phyloP scores from a whole-genome alignment of 2,888 invertebrate species.

The Antitype chi region DNA sequence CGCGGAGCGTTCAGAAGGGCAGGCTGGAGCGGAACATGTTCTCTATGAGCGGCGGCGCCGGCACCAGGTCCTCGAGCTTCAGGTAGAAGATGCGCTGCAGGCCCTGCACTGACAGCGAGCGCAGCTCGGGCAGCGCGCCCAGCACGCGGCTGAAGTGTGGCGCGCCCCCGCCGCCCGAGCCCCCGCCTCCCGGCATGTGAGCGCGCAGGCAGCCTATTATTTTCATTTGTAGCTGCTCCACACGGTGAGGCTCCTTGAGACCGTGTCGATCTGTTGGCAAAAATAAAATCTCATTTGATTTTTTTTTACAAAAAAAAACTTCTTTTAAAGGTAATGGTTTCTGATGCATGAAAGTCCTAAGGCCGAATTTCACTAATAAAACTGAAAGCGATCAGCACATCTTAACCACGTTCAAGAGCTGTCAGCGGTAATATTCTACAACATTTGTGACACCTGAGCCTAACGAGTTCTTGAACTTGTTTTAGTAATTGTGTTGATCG shows the following conservation, averaged over 20 bases:
- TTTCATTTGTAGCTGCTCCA: slow-evolving; percentile 99
- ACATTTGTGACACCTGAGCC: not conserved
- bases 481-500: not conserved
- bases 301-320: slow-evolving; percentile 17
- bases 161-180: slow-evolving; percentile 95
- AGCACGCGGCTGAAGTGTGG: slow-evolving; percentile 98
- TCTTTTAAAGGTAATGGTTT: not conserved
- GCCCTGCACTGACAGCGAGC: slow-evolving; percentile 98
- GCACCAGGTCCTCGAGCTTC: slow-evolving; percentile 97
- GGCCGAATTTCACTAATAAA: not conserved
- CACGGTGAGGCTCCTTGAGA: slow-evolving; percentile 96
- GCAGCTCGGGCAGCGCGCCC: slow-evolving; percentile 97
- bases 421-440: not conserved
- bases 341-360: not conserved
- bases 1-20: slow-evolving; percentile 93
- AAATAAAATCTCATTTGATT: slow-evolving; percentile 37
- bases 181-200: slow-evolving; percentile 97
- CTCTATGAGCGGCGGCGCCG: slow-evolving; percentile 97
- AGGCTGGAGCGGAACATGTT: slow-evolving; percentile 98
- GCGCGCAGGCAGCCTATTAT: slow-evolving; percentile 98
- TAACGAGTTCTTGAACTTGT: not conserved
- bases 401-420: not conserved
- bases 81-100: slow-evolving; percentile 98
- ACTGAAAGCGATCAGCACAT: not conserved
- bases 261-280: slow-evolving; percentile 96